These are phyloP conservation scores for Virgularia gustaviana DNA, from an alignment of 92 coral and sea anemone species.

Conservation along the genomic window DNA sequence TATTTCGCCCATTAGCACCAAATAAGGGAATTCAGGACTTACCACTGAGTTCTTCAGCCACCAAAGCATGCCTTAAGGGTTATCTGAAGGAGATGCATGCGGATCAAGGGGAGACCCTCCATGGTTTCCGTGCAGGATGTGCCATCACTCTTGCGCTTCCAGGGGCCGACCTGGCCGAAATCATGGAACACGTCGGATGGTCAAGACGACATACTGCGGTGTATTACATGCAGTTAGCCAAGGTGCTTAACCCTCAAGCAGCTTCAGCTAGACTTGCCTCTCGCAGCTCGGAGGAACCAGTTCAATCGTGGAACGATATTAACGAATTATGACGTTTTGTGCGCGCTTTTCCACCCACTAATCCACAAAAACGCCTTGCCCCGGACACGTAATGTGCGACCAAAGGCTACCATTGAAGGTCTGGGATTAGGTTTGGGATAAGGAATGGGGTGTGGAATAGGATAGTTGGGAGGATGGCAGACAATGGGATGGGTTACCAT, in stretches of 20 bases:
- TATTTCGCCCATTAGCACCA: constrained; percentile 36
- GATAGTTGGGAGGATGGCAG: too few relatives aligned
- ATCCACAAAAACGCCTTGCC: too few relatives aligned
- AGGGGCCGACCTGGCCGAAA: neutral
- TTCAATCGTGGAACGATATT: neutral
- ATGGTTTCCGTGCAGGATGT: constrained; percentile 30
- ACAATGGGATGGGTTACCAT: too few relatives aligned
- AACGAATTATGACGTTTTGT: neutral
- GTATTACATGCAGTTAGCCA: neutral
- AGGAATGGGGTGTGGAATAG: too few relatives aligned
- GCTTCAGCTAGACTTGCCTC: neutral
- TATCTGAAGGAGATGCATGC: constrained; percentile 36
- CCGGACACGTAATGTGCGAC: too few relatives aligned
- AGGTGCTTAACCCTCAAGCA: neutral
- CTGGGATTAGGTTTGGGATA: too few relatives aligned
- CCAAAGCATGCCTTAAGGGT: constrained; percentile 36
- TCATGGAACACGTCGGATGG: neutral
- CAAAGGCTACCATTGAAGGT: too few relatives aligned
- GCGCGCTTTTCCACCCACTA: neutral
- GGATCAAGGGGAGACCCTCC: constrained; percentile 40
- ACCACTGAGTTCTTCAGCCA: constrained; percentile 27
- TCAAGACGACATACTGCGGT: neutral
- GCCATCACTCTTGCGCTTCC: neutral
- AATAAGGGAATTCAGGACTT: constrained; percentile 10
- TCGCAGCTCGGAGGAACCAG: neutral